Evolutionary conservation across 2,797 vertebrate genomes (phyloP), one percentile per base, ranked within the genome.

Genomic region (Myioborus miniatus): DNA sequence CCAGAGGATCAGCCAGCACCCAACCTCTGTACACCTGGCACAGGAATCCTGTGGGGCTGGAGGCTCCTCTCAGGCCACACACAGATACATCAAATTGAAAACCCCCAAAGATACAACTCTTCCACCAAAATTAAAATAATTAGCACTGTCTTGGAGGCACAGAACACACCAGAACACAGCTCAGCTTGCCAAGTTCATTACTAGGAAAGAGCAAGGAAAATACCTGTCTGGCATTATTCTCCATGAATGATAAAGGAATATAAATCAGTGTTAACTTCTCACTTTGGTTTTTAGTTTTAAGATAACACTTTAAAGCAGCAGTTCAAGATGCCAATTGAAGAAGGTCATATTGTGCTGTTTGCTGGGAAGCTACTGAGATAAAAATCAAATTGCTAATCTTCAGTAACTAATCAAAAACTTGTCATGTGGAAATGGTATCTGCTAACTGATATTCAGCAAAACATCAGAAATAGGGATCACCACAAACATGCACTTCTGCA

Each of bases 381-480:
- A 79, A 92, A 86, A 94, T 55, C 50, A 70, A 90, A 94, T 74
- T 8, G 44, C 44, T 88, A 67, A 92, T 76, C 55, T 92, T 52
- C 37, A 78, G 41, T 67, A 91, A 82, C 55, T 91, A n/a, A 91
- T 70, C 70, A 90, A 68, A 94, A 94, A 63, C 37, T 22, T 36
- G 74, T 24, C 59, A 79, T 14, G 26, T 77, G 70, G 47, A 76
- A 94, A 50, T 37, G 17, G 4, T 82, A 86, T 46, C 72, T 86
- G 72, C 52, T 76, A 49, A 83, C 62, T 60, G 72, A 82, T 55
- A 62, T 16, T 86, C 72, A 79, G 89, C 52, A 87, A 63, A 82
- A 79, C 29, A 37, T 39, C 3, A 46, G 55, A 76, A 93, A 91
- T 0, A 83, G 37, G 47, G 79, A 69, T 34, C 69, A 76, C 55